Conservation (phyloP, 2,888 invertebrate species). For the Drosophila phalerata region DNA sequence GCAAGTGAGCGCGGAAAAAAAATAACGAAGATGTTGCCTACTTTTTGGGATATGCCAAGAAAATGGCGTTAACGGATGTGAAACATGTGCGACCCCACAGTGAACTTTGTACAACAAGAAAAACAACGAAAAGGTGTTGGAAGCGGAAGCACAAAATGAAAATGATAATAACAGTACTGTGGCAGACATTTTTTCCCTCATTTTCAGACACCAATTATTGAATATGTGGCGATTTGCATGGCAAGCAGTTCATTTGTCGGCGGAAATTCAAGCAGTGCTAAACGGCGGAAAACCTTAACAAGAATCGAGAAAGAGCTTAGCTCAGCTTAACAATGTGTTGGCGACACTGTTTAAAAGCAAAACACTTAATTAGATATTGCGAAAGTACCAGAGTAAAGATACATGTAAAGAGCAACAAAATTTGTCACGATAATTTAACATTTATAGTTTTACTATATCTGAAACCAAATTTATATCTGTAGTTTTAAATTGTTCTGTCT, state of each 20-base stretch:
- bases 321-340: conserved; percentile 14
- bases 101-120: conserved; percentile 29
- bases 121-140: conserved; percentile 31
- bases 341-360: conserved; percentile 27
- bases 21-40: conserved; percentile 58
- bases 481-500: too few species aligned
- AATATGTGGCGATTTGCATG: conserved; percentile 72
- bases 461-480: too few species aligned
- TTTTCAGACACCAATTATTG: conserved; percentile 66
- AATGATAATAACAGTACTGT: conserved; percentile 76
- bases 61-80: conserved; percentile 69
- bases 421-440: not conserved
- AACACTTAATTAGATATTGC: conserved; percentile 67
- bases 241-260: conserved; percentile 72
- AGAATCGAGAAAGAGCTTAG: conserved; percentile 8
- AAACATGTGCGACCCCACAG: conserved; percentile 66
- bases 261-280: conserved; percentile 72
- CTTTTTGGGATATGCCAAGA: conserved; percentile 50
- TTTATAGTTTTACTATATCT: too few species aligned
- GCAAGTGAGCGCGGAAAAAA: conserved; percentile 23
- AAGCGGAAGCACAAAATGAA: conserved; percentile 64
- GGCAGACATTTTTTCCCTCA: conserved; percentile 48
- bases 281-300: conserved; percentile 13
- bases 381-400: conserved; percentile 30
- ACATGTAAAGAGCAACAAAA: conserved; percentile 33